A percentile compares a stretch with the other conserved stretches of the same genome.
Evolutionary conservation across 2,797 vertebrate species (phyloP).

Genomic region (Sebastes minor): DNA sequence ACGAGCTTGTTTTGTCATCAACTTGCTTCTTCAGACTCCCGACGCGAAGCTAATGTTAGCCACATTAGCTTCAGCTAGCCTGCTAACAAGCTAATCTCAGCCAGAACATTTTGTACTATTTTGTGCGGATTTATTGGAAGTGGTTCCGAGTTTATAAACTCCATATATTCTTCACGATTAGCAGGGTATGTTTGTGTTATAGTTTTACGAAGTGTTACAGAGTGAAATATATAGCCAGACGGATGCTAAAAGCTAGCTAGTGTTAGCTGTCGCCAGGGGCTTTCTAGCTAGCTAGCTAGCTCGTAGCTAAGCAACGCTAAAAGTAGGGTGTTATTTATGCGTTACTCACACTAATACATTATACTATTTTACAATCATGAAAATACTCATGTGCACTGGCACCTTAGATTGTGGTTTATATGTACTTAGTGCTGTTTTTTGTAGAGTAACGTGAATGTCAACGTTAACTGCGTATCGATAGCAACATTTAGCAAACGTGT

Average conservation of each 20-base stretch:
- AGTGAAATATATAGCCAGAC: background rate
- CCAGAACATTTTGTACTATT: background rate
- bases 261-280: constrained; percentile 35
- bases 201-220: background rate
- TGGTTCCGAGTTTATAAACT: background rate
- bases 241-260: constrained; percentile 57
- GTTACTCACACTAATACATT: background rate
- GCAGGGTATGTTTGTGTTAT: background rate
- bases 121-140: background rate
- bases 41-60: constrained; percentile 49
- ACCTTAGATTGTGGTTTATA: accelerated
- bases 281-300: background rate
- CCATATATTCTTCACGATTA: background rate
- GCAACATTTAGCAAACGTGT: constrained; percentile 52
- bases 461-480: constrained; percentile 33
- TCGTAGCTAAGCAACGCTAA: background rate
- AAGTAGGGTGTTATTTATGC: background rate
- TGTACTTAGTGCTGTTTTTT: background rate
- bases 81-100: constrained; percentile 56
- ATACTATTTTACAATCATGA: accelerated
- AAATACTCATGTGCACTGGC: accelerated
- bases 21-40: background rate
- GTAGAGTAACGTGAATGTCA: background rate
- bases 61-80: constrained; percentile 52
- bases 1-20: constrained; percentile 33